phyloP scores from a whole-genome alignment of 2,888 invertebrate species.

The Omphaloscelis lunosa region DNA sequence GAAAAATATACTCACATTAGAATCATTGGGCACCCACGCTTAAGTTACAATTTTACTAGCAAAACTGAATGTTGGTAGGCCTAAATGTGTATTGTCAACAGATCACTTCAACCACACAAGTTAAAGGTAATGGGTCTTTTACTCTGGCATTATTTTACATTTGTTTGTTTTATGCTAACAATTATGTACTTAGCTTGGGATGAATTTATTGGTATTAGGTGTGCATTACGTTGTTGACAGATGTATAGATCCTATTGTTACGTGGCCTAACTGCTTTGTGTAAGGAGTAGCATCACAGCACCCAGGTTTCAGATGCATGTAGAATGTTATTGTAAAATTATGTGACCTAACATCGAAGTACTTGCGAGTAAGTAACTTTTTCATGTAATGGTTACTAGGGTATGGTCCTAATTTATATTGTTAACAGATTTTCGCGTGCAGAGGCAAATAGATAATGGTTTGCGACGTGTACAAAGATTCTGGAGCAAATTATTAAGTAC shows the following conservation, averaged over 20 bases:
- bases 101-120: conserved; percentile 1
- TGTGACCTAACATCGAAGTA: conserved; percentile 15
- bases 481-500: neutral
- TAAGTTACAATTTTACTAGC: neutral
- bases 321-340: neutral
- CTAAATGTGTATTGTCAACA: conserved; percentile 14
- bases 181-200: conserved; percentile 20
- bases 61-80: conserved; percentile 6
- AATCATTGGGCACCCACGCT: conserved; percentile 1
- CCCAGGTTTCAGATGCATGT: conserved; percentile 25
- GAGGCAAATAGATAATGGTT: conserved; percentile 13
- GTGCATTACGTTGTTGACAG: conserved; percentile 44
- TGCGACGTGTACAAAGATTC: neutral
- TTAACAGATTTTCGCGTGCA: conserved; percentile 36
- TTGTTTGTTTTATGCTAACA: conserved; percentile 16
- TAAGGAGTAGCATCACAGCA: conserved; percentile 17
- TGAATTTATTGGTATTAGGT: conserved; percentile 43
- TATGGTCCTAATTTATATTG: conserved; percentile 40
- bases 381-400: neutral
- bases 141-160: conserved; percentile 1
- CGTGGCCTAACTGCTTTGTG: conserved; percentile 31
- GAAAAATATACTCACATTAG: neutral
- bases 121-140: neutral
- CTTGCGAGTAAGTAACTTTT: conserved; percentile 31
- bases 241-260: conserved; percentile 28